Evolutionary conservation across 2,113 vertebrate genomes (phyloP).

Genomic region (Cinclus cinclus): DNA sequence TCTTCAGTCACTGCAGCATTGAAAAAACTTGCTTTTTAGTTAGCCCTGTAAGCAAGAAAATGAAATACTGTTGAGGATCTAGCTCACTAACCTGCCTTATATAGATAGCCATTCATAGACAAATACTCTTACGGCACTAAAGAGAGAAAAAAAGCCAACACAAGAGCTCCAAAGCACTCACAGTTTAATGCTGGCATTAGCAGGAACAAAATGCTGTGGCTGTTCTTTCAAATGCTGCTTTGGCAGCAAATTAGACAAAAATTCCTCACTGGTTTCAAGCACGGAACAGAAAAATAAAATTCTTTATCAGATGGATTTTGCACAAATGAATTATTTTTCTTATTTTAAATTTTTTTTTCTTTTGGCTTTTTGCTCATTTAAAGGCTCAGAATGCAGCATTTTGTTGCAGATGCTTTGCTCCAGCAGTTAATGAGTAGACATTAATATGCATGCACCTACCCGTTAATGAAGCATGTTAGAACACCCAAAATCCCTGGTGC

Average conservation of each 20-base stretch:
- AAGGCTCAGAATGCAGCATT: slow-evolving; percentile 3
- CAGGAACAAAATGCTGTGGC: slow-evolving; percentile 49
- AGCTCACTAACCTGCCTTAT: slow-evolving; percentile 85
- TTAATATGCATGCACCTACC: slow-evolving; percentile 63
- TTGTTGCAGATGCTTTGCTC: slow-evolving; percentile 15
- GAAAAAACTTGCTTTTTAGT: slow-evolving; percentile 96
- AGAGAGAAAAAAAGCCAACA: slow-evolving; percentile 4
- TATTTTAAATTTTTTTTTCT: not conserved
- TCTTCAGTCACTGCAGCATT: slow-evolving; percentile 97
- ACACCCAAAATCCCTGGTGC: not conserved
- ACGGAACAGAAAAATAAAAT: slow-evolving; percentile 4
- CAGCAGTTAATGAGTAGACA: slow-evolving; percentile 58
- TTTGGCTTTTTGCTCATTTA: not conserved
- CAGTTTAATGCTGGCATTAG: slow-evolving; percentile 34
- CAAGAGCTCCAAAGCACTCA: slow-evolving; percentile 57
- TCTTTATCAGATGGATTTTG: not conserved
- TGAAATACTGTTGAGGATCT: slow-evolving; percentile 91
- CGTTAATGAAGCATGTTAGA: slow-evolving; percentile 24
- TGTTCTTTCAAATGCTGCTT: not conserved
- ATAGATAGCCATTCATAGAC: slow-evolving; percentile 77
- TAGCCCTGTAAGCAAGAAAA: slow-evolving; percentile 99
- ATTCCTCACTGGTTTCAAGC: not conserved
- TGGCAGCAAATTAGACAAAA: slow-evolving; percentile 2
- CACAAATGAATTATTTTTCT: not conserved
- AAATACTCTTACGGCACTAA: slow-evolving; percentile 40